These are phyloP conservation scores for Deilephila elpenor DNA, from an alignment of 2,888 invertebrate species.

Conservation along the genomic window DNA sequence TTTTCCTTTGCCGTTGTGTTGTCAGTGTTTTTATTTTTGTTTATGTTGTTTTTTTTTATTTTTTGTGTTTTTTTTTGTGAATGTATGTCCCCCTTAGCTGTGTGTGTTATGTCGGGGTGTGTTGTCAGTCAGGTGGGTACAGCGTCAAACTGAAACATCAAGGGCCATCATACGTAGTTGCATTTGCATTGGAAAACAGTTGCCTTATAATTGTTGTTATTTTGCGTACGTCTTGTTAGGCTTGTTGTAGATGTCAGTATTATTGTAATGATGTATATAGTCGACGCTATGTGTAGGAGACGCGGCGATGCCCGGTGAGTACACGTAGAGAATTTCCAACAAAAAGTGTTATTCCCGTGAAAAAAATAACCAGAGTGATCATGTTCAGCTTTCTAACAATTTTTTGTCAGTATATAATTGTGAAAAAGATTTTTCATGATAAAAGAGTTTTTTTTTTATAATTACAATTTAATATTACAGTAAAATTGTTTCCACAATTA, in stretches of 20 bases:
- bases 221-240: constrained; percentile 79
- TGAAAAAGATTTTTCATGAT: constrained; percentile 56
- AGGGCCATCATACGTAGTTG: constrained; percentile 67
- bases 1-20: constrained; percentile 80
- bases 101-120: constrained; percentile 68
- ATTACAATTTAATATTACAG: background rate
- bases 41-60: constrained; percentile 55
- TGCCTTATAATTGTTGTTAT: constrained; percentile 73
- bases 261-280: constrained; percentile 65
- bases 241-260: constrained; percentile 78
- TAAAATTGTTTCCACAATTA: constrained; percentile 65
- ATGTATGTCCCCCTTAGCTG: constrained; percentile 71
- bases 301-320: constrained; percentile 68
- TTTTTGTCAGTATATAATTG: constrained; percentile 51
- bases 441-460: constrained; percentile 4
- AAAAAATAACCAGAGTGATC: constrained; percentile 55
- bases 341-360: constrained; percentile 52
- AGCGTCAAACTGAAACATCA: constrained; percentile 72
- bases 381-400: constrained; percentile 71
- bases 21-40: constrained; percentile 66
- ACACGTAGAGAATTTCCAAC: constrained; percentile 59
- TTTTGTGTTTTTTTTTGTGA: constrained; percentile 67
- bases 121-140: constrained; percentile 69
- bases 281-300: constrained; percentile 51
- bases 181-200: constrained; percentile 69